Evolutionary conservation across 2,797 vertebrate genomes (phyloP).

Genomic region (Lepidocolaptes lacrymiger): DNA sequence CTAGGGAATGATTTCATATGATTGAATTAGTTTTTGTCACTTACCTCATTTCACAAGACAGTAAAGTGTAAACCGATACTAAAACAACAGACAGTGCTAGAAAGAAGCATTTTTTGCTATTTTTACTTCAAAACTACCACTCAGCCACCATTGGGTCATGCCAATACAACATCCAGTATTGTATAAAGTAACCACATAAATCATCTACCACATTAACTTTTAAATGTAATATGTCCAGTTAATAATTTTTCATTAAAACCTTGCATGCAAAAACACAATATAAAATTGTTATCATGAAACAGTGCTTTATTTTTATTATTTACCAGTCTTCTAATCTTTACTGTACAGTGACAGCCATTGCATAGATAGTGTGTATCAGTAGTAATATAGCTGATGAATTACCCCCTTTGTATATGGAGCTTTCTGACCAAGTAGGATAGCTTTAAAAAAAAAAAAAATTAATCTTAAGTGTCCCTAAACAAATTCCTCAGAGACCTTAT

Average conservation of each 20-base stretch:
- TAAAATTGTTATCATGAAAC: constrained; percentile 49
- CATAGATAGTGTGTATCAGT: neutral
- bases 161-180: neutral
- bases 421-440: constrained; percentile 47
- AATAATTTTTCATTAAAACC: constrained; percentile 62
- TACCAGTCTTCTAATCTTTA: constrained; percentile 47
- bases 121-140: neutral
- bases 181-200: neutral
- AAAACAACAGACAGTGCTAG: constrained; percentile 31
- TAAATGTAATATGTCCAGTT: constrained; percentile 52
- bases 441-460: constrained; percentile 3
- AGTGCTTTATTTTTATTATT: constrained; percentile 58
- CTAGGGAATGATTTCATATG: constrained; percentile 40
- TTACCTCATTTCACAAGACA: constrained; percentile 65
- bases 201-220: constrained; percentile 29
- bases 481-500: neutral
- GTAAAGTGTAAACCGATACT: constrained; percentile 29
- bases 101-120: constrained; percentile 19
- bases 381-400: constrained; percentile 33
- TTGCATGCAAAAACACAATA: constrained; percentile 32
- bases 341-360: constrained; percentile 18
- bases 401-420: neutral
- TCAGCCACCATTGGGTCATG: neutral
- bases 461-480: neutral
- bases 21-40: constrained; percentile 65